A percentile compares a stretch with the other conserved stretches of the same genome.
phyloP scores from a whole-genome alignment of 2,888 invertebrate species.

The Lasioglossum figueresi region DNA sequence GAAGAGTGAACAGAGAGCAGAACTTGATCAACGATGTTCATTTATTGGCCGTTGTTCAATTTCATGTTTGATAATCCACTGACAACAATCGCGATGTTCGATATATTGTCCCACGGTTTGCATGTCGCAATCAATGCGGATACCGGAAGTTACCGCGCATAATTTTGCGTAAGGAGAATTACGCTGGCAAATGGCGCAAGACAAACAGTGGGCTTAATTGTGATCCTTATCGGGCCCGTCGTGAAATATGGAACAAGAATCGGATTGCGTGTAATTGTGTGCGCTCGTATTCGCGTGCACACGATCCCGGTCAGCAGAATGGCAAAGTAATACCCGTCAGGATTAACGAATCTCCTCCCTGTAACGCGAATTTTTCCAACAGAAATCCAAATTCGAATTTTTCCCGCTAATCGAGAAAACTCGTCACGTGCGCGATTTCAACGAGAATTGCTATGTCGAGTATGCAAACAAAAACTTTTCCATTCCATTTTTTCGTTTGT shows the following conservation, averaged over 20 bases:
- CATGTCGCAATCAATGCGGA: neutral
- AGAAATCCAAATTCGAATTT: neutral
- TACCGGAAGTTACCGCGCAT: neutral
- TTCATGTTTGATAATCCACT: neutral
- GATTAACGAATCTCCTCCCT: neutral
- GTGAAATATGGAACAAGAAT: constrained; percentile 20
- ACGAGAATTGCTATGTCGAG: neutral
- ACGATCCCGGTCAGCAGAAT: neutral
- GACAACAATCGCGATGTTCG: neutral
- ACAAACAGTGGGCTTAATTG: constrained; percentile 30
- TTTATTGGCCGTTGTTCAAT: neutral
- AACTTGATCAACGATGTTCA: neutral
- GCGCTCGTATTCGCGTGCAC: neutral
- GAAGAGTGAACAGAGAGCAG: neutral
- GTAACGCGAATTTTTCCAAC: neutral
- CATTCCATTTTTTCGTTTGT: neutral
- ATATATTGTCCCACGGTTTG: neutral
- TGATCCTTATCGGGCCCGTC: constrained; percentile 38
- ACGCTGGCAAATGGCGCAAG: constrained; percentile 20
- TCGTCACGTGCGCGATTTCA: neutral
- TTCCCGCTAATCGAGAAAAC: neutral
- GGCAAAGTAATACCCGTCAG: neutral
- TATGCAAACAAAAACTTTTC: neutral
- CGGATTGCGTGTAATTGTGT: neutral
- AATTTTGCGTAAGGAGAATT: constrained; percentile 16